These are phyloP conservation scores for Trogon melanurus DNA, from an alignment of 2,113 vertebrate species.

Conservation along the genomic window DNA sequence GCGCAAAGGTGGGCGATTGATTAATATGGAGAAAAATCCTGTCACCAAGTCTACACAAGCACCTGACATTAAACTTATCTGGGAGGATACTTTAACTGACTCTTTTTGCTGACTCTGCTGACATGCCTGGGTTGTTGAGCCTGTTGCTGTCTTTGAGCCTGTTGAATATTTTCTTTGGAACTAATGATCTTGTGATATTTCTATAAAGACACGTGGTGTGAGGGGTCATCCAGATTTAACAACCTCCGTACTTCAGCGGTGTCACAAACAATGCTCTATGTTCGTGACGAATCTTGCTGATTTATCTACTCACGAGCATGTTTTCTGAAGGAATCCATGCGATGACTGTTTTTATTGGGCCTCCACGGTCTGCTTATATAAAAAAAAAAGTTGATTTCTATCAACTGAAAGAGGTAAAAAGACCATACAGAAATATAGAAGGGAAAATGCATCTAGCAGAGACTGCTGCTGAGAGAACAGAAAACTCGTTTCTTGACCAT, in stretches of 20 bases:
- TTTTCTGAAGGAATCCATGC: not conserved
- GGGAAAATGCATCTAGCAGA: not conserved
- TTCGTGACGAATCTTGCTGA: not conserved
- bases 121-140: not conserved
- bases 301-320: not conserved
- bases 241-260: not conserved
- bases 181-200: not conserved
- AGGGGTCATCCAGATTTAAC: not conserved
- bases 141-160: not conserved
- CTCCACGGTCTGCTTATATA: not conserved
- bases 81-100: not conserved
- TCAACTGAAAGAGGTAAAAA: not conserved
- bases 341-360: not conserved
- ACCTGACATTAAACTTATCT: too few relatives aligned
- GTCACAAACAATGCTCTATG: not conserved
- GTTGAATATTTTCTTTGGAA: not conserved
- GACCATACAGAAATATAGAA: not conserved
- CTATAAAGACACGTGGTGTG: not conserved
- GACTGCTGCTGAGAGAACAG: not conserved
- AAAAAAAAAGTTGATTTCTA: not conserved
- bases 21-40: not conserved
- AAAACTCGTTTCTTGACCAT: not conserved
- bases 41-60: not conserved
- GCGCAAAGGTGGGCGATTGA: not conserved
- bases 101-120: not conserved